These are phyloP conservation scores for Australoheros scitulus DNA, from an alignment of 2,113 vertebrate genomes.

Conservation along the genomic window DNA sequence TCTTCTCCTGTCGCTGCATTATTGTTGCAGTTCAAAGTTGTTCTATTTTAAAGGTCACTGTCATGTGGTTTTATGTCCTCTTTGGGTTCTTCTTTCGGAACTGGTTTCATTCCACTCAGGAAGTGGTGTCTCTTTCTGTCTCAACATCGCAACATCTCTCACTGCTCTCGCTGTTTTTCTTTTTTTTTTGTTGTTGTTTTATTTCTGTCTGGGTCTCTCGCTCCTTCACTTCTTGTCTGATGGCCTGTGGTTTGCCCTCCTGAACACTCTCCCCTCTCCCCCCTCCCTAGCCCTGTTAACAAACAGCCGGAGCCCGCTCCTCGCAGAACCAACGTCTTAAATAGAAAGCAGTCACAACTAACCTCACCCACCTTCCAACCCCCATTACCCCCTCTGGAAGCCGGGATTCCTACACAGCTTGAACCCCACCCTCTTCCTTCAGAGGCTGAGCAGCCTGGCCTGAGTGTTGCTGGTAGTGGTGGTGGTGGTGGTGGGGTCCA, in stretches of 20 bases:
- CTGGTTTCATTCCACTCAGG: slow-evolving; percentile 44
- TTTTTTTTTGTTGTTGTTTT: slow-evolving; percentile 39
- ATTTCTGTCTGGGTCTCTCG: slow-evolving; percentile 32
- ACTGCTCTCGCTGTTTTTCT: slow-evolving; percentile 30
- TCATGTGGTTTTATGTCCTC: slow-evolving; percentile 45
- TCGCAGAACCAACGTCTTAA: slow-evolving; percentile 88
- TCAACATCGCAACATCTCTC: slow-evolving; percentile 25
- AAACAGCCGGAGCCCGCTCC: slow-evolving; percentile 89
- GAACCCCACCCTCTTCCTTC: slow-evolving; percentile 64
- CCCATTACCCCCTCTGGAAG: slow-evolving; percentile 86
- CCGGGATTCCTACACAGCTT: slow-evolving; percentile 66
- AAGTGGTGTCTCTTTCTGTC: slow-evolving; percentile 43
- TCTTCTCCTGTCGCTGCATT: slow-evolving; percentile 33
- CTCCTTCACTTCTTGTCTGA: slow-evolving; percentile 49
- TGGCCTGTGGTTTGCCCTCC: slow-evolving; percentile 70
- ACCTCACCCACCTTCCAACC: slow-evolving; percentile 91
- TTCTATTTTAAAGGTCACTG: slow-evolving; percentile 44
- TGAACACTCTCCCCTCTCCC: slow-evolving; percentile 73
- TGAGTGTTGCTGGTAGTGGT: slow-evolving; percentile 68
- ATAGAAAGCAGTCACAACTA: slow-evolving; percentile 90
- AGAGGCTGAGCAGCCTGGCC: slow-evolving; percentile 79
- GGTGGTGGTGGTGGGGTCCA: slow-evolving; percentile 66
- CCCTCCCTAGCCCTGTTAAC: slow-evolving; percentile 88
- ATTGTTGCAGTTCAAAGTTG: slow-evolving; percentile 20
- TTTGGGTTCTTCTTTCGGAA: slow-evolving; percentile 47